Percentiles rank a stretch among this genome's conserved stretches.
Conservation (phyloP, 2,797 vertebrate genomes). For the Calcarius lapponicus region DNA sequence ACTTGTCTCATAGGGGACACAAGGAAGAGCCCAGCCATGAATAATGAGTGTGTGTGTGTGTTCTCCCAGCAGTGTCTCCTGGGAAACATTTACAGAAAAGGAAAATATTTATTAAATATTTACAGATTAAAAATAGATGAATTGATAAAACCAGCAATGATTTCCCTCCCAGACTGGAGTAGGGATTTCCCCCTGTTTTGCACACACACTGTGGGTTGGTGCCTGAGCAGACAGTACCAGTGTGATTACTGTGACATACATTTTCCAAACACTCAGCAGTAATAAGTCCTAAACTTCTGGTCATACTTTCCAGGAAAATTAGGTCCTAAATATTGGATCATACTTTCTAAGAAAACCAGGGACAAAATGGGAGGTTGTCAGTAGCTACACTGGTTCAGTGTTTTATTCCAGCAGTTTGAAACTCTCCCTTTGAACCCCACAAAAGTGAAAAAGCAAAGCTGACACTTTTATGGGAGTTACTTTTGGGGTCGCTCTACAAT, state of each 20-base stretch:
- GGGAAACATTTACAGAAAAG: not conserved
- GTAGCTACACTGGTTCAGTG: not conserved
- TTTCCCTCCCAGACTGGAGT: rapidly evolving
- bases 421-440: not conserved
- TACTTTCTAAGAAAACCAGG: conserved; percentile 40
- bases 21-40: not conserved
- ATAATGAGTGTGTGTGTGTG: not conserved
- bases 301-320: conserved; percentile 45
- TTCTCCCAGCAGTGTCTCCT: not conserved
- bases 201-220: not conserved
- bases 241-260: not conserved
- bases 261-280: conserved; percentile 25
- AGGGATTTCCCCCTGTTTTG: not conserved
- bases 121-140: not conserved
- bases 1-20: not conserved
- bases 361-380: conserved; percentile 15
- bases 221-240: not conserved
- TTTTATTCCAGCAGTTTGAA: not conserved
- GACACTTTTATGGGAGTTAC: not conserved
- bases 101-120: not conserved
- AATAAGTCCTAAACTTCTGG: not conserved
- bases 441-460: not conserved
- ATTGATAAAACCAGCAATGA: not conserved
- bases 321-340: not conserved
- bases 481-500: not conserved